These are phyloP conservation scores for Ariolimax columbianus DNA, from an alignment of 2,888 invertebrate species.

Conservation along the genomic window DNA sequence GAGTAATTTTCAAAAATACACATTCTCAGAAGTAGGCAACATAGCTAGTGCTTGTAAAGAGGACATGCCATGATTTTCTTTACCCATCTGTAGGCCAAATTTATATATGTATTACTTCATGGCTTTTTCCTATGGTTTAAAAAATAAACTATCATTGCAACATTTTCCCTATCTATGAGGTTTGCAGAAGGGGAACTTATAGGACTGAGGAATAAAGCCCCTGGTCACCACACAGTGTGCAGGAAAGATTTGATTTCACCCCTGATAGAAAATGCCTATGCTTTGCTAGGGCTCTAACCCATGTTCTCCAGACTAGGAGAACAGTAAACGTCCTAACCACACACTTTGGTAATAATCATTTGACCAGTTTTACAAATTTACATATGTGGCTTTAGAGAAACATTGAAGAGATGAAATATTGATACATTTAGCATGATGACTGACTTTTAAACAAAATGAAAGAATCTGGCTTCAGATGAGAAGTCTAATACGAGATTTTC, in stretches of 20 bases:
- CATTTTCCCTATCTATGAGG: no score
- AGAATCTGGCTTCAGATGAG: neutral
- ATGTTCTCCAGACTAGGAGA: no score
- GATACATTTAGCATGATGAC: neutral
- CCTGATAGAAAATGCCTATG: no score
- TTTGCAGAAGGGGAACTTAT: no score
- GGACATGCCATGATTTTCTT: slow-evolving; percentile 17
- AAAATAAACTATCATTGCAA: no score
- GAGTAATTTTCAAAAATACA: slow-evolving; percentile 20
- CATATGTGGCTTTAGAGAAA: neutral
- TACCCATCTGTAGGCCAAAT: neutral
- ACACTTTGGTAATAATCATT: neutral
- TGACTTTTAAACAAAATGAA: neutral
- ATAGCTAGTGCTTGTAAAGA: slow-evolving; percentile 15
- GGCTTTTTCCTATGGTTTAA: no score
- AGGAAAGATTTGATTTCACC: no score
- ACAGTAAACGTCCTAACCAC: no score
- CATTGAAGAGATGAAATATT: neutral
- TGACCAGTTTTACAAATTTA: neutral
- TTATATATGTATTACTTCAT: slow-evolving; percentile 4
- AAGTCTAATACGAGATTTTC: slow-evolving; percentile 3
- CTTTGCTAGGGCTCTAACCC: no score
- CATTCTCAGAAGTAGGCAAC: slow-evolving; percentile 37
- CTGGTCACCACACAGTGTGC: no score
- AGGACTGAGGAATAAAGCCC: no score